A percentile compares a stretch with the other conserved stretches of the same genome.
Evolutionary conservation across 1,140 invertebrate species (phyloP).

Genomic region (Cotesia vestalis): DNA sequence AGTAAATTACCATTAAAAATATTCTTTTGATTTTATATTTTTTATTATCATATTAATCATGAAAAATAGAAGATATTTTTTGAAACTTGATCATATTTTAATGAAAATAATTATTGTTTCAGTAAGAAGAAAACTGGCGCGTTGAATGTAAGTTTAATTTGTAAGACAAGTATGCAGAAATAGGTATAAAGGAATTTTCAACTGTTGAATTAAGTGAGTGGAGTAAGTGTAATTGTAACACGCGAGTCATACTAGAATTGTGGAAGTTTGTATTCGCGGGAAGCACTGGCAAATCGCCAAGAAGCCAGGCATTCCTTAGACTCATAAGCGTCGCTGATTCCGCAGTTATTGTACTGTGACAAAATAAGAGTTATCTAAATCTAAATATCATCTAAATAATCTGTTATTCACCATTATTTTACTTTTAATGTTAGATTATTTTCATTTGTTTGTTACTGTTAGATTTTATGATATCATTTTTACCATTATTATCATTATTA

Average conservation of each 20-base stretch:
- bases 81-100: too few species aligned
- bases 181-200: background rate
- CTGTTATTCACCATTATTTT: background rate
- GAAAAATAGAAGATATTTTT: too few species aligned
- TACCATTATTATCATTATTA: too few species aligned
- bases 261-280: constrained; percentile 32
- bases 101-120: too few species aligned
- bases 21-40: too few species aligned
- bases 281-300: constrained; percentile 34
- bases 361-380: constrained; percentile 5
- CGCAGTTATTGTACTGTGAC: constrained; percentile 32
- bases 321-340: constrained; percentile 37
- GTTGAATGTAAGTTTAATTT: background rate
- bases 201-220: constrained; percentile 13
- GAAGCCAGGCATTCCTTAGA: constrained; percentile 30
- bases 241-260: background rate
- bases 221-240: constrained; percentile 6
- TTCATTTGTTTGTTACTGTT: background rate
- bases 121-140: background rate
- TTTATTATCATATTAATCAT: too few species aligned
- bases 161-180: background rate
- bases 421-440: background rate
- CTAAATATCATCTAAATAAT: background rate
- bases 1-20: too few species aligned
- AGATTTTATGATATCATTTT: too few species aligned